Conservation (phyloP, 1,140 invertebrate genomes). For the Drosophila ironensis region DNA sequence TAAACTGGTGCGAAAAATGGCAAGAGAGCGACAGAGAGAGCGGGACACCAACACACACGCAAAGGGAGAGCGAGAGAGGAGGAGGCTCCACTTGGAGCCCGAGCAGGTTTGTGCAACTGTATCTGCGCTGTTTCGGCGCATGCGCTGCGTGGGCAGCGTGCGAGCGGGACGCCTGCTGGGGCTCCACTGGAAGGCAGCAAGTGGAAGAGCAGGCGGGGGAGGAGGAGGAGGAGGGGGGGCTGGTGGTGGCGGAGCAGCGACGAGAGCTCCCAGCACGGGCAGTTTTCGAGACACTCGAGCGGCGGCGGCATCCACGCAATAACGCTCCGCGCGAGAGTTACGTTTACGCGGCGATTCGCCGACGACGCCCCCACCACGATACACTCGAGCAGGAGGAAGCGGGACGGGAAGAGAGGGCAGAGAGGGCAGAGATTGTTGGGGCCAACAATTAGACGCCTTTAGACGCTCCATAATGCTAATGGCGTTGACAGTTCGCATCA, state of each 20-base stretch:
- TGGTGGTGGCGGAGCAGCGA: not conserved
- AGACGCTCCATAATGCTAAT: conserved; percentile 77
- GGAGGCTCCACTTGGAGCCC: conserved; percentile 33
- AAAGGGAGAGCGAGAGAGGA: conserved; percentile 15
- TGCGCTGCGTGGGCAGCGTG: conserved; percentile 25
- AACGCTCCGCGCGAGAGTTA: conserved; percentile 41
- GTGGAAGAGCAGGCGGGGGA: conserved; percentile 33
- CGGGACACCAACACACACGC: conserved; percentile 6
- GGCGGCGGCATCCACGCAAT: conserved; percentile 42
- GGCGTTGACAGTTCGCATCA: conserved; percentile 79
- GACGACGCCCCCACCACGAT: conserved; percentile 47
- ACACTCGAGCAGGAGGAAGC: not conserved
- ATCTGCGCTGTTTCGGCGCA: conserved; percentile 69
- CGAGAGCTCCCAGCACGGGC: conserved; percentile 6
- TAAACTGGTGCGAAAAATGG: conserved; percentile 81
- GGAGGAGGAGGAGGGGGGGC: conserved; percentile 22
- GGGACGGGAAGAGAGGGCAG: conserved; percentile 3
- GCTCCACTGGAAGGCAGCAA: conserved; percentile 54
- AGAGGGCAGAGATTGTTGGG: conserved; percentile 5
- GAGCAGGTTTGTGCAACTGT: conserved; percentile 56
- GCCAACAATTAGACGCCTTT: conserved; percentile 76
- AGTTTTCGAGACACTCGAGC: conserved; percentile 60
- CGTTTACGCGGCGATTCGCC: conserved; percentile 45
- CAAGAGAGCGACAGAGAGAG: conserved; percentile 48
- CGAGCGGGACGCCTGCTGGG: conserved; percentile 41